phyloP scores from a whole-genome alignment of 2,113 vertebrate species.

The Vireo altiloquus region DNA sequence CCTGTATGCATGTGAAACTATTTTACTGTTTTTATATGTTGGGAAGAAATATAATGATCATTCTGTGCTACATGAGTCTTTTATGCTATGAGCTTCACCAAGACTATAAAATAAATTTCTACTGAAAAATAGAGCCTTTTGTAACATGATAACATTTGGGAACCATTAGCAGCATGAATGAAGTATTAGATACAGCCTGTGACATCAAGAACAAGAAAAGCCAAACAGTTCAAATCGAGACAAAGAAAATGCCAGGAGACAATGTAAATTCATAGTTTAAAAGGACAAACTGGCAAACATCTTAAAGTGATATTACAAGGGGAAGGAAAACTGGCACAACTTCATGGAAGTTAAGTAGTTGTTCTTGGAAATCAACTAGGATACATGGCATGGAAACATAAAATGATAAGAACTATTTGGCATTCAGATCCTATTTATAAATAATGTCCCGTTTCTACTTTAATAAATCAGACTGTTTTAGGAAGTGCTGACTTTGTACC shows the following conservation, averaged over 20 bases:
- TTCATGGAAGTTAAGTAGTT: slow-evolving; percentile 40
- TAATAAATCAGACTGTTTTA: slow-evolving; percentile 72
- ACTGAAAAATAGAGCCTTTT: neutral
- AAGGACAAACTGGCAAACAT: slow-evolving; percentile 21
- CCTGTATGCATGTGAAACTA: neutral
- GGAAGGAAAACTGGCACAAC: slow-evolving; percentile 27
- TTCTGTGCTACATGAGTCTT: neutral
- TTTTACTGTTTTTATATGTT: neutral
- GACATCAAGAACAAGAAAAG: slow-evolving; percentile 4
- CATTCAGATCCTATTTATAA: slow-evolving; percentile 47
- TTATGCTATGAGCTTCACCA: neutral
- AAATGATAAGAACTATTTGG: slow-evolving; percentile 65
- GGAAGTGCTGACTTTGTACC: slow-evolving; percentile 72
- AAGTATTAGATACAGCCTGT: slow-evolving; percentile 29
- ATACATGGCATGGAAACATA: slow-evolving; percentile 53
- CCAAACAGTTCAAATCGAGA: slow-evolving; percentile 39
- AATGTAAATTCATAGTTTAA: slow-evolving; percentile 42
- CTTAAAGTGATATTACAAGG: neutral
- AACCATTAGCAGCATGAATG: slow-evolving; percentile 37
- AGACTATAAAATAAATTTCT: slow-evolving; percentile 1
- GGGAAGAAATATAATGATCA: neutral
- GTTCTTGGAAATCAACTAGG: slow-evolving; percentile 59
- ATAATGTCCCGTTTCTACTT: slow-evolving; percentile 28
- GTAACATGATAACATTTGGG: slow-evolving; percentile 15
- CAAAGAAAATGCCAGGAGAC: slow-evolving; percentile 54